A percentile compares a stretch with the other conserved stretches of the same genome.
These are phyloP conservation scores for Pteronura brasiliensis DNA, from an alignment of 2,113 vertebrate species.

Conservation along the genomic window DNA sequence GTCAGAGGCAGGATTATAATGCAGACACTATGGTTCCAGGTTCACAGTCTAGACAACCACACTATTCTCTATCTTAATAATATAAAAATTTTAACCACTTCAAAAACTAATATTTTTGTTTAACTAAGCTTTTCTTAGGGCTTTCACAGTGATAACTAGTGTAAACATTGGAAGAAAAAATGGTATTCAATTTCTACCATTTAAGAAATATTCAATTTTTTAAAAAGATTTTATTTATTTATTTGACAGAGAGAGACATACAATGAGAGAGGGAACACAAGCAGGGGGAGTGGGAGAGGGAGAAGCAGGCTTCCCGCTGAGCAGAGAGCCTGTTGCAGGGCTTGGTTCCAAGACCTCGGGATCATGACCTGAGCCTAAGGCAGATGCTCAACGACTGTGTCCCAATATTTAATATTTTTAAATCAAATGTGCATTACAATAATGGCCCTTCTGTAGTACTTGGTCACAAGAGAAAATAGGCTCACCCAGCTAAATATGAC, in stretches of 20 bases:
- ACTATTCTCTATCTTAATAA: background rate
- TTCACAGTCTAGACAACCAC: background rate
- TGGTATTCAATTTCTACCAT: background rate
- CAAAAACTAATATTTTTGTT: background rate
- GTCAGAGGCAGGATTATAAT: background rate
- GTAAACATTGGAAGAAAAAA: background rate
- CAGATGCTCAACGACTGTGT: too few relatives aligned
- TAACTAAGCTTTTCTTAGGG: background rate
- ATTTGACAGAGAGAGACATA: too few relatives aligned
- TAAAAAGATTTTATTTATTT: too few relatives aligned
- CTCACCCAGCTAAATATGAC: background rate
- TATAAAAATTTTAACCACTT: background rate
- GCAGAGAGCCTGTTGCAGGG: too few relatives aligned
- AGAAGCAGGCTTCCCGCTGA: too few relatives aligned
- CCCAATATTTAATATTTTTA: background rate
- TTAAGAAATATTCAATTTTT: background rate
- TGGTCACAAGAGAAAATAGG: background rate
- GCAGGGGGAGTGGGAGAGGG: too few relatives aligned
- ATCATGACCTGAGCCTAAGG: too few relatives aligned
- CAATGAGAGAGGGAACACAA: too few relatives aligned
- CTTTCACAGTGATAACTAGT: background rate
- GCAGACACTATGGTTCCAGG: background rate
- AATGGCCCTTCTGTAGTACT: background rate
- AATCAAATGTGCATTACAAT: background rate
- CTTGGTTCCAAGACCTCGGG: too few relatives aligned